Base-by-base conservation (phyloP, 2,888 invertebrate genomes). In the Tillus elongatus region DNA sequence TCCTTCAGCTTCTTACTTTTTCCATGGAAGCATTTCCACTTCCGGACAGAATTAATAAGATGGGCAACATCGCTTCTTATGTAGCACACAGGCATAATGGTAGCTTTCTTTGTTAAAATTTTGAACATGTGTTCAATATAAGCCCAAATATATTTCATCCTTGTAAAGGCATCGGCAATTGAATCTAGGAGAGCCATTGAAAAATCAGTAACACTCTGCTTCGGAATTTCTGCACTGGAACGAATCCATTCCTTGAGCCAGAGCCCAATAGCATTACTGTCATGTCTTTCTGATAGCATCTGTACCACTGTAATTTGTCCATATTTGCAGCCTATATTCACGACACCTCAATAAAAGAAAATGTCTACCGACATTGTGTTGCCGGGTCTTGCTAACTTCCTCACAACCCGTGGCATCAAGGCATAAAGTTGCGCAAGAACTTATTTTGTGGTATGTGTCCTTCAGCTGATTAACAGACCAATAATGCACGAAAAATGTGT, bases 241-340 rank as follows among this genome's bases (percentile, higher is more conserved):
- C 12, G n/a, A 4, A 8, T 29, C 30, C 30, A 29, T 29, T n/a
- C 8, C 4, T 6, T 8, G 4, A 29, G n/a, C 30, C 30, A 29
- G n/a, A 29, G 6, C 6, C 4, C n/a, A n/a, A 29, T 29, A 8
- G 30, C 6, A 11, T 29, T 11, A 8, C 4, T 29, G 12, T 4
- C n/a, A 10, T 29, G 30, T 8, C 6, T 8, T 29, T 29, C 30
- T 4, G 30, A 29, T 10, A 29, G 30, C 30, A 29, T 29, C 30
- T 29, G 30, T 11, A 10, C n/a, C n/a, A 29, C 30, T 10, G 30
- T 4, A 11, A 29, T 29, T 10, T 29, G 30, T n/a, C 30, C 30
- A 11, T 9, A 11, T 11, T 29, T 29, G 11, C 11, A 9, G 6
- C n/a, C 8, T 29, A 11, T 11, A 10, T 29, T 4, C 6, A 29